Conservation (phyloP, 2,888 invertebrate genomes). For the Abrostola triplasia region DNA sequence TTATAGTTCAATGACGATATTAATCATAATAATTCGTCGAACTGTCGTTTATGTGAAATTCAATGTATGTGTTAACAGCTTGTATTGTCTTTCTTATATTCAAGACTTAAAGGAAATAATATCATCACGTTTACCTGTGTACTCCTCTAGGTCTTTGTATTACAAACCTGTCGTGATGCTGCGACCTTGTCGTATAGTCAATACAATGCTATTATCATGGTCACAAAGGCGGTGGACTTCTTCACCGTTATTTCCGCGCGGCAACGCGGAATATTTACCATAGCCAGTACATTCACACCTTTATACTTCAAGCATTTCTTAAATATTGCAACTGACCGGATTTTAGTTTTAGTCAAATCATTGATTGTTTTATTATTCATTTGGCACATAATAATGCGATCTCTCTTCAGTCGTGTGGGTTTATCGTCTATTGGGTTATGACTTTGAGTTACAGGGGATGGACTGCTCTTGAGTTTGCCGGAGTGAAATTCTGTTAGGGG, state of each 20-base stretch:
- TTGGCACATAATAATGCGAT: not conserved
- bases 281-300: not conserved
- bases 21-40: not conserved
- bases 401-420: no score
- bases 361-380: not conserved
- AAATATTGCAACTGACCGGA: conserved; percentile 1
- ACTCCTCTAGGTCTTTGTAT: no score
- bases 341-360: not conserved
- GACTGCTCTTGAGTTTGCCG: no score
- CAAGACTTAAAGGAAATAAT: not conserved
- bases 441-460: no score
- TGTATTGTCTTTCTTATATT: no score
- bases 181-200: not conserved
- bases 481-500: no score
- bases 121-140: not conserved
- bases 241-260: not conserved
- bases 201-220: not conserved
- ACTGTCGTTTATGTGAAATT: not conserved
- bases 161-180: not conserved
- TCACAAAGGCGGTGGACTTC: no score
- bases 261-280: not conserved
- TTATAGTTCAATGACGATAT: not conserved
- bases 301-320: not conserved
- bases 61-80: no score
- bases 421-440: no score